Evolutionary conservation across 2,113 vertebrate species (phyloP).

Genomic region (Atractosteus spatula): DNA sequence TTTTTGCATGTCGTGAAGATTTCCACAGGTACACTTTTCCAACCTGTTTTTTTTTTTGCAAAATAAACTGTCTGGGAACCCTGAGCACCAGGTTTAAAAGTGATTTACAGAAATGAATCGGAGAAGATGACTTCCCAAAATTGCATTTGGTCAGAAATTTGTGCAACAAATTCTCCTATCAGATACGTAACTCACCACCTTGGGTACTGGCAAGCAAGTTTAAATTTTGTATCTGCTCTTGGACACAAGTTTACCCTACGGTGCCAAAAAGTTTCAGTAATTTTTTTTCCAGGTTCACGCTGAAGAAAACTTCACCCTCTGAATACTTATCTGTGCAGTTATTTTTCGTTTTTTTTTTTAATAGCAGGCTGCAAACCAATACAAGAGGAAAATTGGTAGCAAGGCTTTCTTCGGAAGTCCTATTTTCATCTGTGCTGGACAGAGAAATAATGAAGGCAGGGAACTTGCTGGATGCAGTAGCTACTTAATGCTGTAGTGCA

Average conservation of each 20-base stretch:
- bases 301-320: not conserved
- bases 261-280: too few relatives aligned
- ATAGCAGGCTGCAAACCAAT: not conserved
- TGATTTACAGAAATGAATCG: not conserved
- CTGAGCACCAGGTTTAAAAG: not conserved
- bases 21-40: not conserved
- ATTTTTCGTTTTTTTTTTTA: not conserved
- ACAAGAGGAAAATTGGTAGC: too few relatives aligned
- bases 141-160: not conserved
- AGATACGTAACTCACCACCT: not conserved
- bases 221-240: too few relatives aligned
- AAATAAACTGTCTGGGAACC: too few relatives aligned
- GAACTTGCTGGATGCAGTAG: slow-evolving; percentile 23
- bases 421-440: not conserved
- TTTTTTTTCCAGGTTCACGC: not conserved
- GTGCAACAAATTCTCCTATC: slow-evolving; percentile 23
- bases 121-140: not conserved
- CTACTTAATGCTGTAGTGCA: slow-evolving; percentile 83
- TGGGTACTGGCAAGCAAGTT: slow-evolving; percentile 8
- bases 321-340: not conserved
- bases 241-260: too few relatives aligned
- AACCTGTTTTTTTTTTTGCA: too few relatives aligned
- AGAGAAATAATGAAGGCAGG: not conserved
- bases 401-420: too few relatives aligned
- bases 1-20: not conserved